Percentiles rank a stretch among this genome's conserved stretches.
Evolutionary conservation across 2,113 vertebrate genomes (phyloP).

Genomic region (Ochotona princeps): DNA sequence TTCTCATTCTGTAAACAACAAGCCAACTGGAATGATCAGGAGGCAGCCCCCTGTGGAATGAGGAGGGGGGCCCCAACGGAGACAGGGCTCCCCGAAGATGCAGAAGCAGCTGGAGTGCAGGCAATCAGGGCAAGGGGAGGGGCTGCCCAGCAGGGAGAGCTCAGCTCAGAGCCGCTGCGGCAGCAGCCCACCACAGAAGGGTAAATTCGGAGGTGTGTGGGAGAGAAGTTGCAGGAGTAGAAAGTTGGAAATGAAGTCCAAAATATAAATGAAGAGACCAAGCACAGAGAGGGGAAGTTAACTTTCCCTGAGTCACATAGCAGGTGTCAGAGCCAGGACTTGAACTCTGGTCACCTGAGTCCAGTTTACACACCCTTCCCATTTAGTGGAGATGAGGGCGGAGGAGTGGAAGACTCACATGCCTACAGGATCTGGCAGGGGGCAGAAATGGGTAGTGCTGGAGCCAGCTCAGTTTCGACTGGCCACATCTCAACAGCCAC

Average conservation of each 20-base stretch:
- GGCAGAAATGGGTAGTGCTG: background rate
- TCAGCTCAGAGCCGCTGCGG: background rate
- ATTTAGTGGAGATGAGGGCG: background rate
- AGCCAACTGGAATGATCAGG: slow-evolving; percentile 62
- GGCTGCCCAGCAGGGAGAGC: background rate
- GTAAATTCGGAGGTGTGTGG: slow-evolving; percentile 59
- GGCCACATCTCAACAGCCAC: background rate
- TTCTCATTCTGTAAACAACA: slow-evolving; percentile 59
- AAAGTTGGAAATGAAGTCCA: slow-evolving; percentile 52
- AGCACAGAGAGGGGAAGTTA: background rate
- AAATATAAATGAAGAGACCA: background rate
- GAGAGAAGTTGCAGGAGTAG: slow-evolving; percentile 40
- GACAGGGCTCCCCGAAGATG: slow-evolving; percentile 56
- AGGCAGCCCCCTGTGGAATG: background rate
- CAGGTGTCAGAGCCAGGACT: background rate
- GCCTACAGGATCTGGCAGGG: background rate
- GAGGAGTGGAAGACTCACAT: background rate
- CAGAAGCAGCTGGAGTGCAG: slow-evolving; percentile 25
- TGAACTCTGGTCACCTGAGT: background rate
- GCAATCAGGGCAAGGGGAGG: slow-evolving; percentile 55
- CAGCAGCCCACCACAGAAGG: slow-evolving; percentile 17
- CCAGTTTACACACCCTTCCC: background rate
- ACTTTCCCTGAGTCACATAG: background rate
- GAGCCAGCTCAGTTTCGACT: background rate
- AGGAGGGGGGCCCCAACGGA: background rate